Conservation (phyloP, 2,888 invertebrate species). For the Oligia fasciuncula region DNA sequence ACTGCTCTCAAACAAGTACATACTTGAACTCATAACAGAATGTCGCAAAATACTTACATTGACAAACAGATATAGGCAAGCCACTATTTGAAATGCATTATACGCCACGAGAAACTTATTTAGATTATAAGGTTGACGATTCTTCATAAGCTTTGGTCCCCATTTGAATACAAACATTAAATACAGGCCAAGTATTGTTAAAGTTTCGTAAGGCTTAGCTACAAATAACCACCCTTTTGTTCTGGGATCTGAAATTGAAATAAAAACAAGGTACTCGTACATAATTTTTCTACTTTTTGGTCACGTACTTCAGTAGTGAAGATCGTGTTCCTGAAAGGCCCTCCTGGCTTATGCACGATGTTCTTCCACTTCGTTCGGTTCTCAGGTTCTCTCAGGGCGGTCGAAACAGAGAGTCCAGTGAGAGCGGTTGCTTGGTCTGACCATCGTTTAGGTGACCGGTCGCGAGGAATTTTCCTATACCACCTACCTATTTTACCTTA, state of each 20-base stretch:
- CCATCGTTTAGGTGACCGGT: too few relatives aligned
- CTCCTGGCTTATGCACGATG: too few relatives aligned
- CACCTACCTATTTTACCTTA: too few relatives aligned
- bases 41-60: conserved; percentile 82
- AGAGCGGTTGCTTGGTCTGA: too few relatives aligned
- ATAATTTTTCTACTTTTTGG: too few relatives aligned
- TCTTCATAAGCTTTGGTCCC: conserved; percentile 93
- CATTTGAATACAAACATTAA: conserved; percentile 92
- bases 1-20: not conserved
- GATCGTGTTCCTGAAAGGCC: too few relatives aligned
- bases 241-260: conserved; percentile 89
- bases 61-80: conserved; percentile 89
- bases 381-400: too few relatives aligned
- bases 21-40: not conserved
- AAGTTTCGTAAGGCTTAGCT: conserved; percentile 91
- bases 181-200: conserved; percentile 90
- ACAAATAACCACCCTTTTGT: conserved; percentile 92
- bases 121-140: conserved; percentile 91
- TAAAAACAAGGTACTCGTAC: not conserved
- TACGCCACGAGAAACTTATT: conserved; percentile 92
- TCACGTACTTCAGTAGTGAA: too few relatives aligned
- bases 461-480: too few relatives aligned
- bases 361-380: too few relatives aligned
- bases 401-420: too few relatives aligned
- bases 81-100: conserved; percentile 92